Base-by-base conservation (phyloP, 2,113 vertebrate genomes). In the Saccopteryx bilineata region DNA sequence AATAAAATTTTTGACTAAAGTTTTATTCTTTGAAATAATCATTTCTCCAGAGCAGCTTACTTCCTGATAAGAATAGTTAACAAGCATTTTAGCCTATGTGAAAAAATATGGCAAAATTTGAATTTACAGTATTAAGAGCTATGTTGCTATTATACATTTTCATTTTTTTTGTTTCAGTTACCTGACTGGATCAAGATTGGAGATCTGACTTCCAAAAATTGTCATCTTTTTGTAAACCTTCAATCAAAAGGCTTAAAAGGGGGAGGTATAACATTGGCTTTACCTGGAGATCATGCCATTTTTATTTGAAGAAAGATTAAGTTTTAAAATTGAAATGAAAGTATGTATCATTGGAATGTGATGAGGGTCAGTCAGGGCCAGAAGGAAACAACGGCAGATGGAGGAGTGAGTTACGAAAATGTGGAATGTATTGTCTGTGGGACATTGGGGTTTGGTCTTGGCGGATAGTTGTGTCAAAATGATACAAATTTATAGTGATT, bases 221-320 rank as follows among this genome's bases (percentile, higher is more conserved):
- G 95, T 93, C 99, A 99, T 95, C 97, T 99, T 96, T 99, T 98
- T 95, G 93, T 99, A 89, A 98, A 98, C 8, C 99, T 99, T 98
- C 99, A 99, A 96, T 99, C 99, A 98, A 98, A 98, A 98, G 99
- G 99, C 56, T 98, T 99, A 88, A 99, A 98, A 98, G 99, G 99
- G 90, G 99, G 99, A 99, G 99, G 99, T 99, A 98, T 92, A 96
- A 58, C 92, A 14, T 26, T 72, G 33, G 82, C 10, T 90, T 93
- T 56, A 31, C 26, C 1, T 31, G 84, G 90, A 80, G 1, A n/a
- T n/a, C 33, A n/a, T 92, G 24, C 17, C 60, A 21, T n/a, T 56
- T 68, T 95, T 81, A 24, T 31, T 80, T 95, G 21, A 24, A 75
- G 52, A 66, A 95, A 80, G n/a, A 60, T 80, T 78, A 19, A 54